phyloP scores from a whole-genome alignment of 2,113 vertebrate genomes.

The Psilopogon haemacephalus region DNA sequence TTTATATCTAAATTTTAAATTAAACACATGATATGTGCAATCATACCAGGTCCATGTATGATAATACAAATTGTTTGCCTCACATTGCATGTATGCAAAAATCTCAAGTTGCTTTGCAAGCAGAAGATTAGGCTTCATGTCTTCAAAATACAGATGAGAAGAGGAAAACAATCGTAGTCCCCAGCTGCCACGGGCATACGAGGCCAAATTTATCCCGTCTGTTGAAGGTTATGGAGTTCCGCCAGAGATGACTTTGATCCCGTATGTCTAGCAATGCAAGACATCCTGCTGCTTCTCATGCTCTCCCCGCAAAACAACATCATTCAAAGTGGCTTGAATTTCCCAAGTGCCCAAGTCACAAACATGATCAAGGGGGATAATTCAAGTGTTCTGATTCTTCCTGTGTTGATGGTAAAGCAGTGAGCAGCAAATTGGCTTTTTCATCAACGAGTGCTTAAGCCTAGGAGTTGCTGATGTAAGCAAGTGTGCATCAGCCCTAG shows the following conservation, averaged over 20 bases:
- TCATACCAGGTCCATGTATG: conserved; percentile 7
- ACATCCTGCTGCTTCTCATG: conserved; percentile 13
- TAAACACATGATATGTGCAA: too few relatives aligned
- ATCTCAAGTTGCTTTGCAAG: background rate
- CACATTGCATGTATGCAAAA: background rate
- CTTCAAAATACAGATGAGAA: conserved; percentile 4
- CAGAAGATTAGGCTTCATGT: background rate
- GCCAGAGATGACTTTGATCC: conserved; percentile 56
- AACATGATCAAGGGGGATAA: background rate
- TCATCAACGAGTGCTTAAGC: background rate
- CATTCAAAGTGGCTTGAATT: conserved; percentile 1
- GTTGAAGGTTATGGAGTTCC: conserved; percentile 48
- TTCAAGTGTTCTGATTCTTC: background rate
- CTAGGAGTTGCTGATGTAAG: background rate
- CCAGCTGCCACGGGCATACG: conserved; percentile 20
- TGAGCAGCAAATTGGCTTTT: background rate
- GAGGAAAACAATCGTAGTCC: conserved; percentile 33
- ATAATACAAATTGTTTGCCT: background rate
- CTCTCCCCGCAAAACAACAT: background rate
- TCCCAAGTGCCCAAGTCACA: background rate
- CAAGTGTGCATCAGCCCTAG: accelerated
- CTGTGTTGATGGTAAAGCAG: background rate
- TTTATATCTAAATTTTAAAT: too few relatives aligned
- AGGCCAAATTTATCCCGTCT: conserved; percentile 54
- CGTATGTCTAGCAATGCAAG: conserved; percentile 17